Percentiles rank a stretch among this genome's conserved stretches.
Evolutionary conservation across 1,140 invertebrate genomes (phyloP).

Genomic region (Pinna nobilis): DNA sequence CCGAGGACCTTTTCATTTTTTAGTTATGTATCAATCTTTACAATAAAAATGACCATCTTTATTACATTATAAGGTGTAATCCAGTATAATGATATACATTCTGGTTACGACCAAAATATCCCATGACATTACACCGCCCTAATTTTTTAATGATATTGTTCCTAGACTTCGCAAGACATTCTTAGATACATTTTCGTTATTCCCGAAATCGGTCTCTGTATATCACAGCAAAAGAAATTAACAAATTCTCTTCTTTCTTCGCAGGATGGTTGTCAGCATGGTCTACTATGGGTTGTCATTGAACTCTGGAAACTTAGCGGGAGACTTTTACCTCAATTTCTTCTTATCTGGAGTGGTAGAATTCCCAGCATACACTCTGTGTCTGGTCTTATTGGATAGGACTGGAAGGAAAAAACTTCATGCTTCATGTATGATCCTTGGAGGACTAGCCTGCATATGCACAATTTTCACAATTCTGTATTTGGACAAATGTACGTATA

Average conservation of each 20-base stretch:
- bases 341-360: conserved; percentile 81
- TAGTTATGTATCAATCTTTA: no score
- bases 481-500: conserved; percentile 38
- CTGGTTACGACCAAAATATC: no score
- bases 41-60: no score
- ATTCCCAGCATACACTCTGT: conserved; percentile 78
- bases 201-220: background rate
- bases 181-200: background rate
- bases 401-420: conserved; percentile 55
- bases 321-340: conserved; percentile 67
- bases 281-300: conserved; percentile 80
- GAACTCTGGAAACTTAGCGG: conserved; percentile 54
- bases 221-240: background rate
- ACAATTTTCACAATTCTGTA: conserved; percentile 54
- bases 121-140: background rate
- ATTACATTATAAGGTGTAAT: no score
- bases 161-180: background rate
- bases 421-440: conserved; percentile 47
- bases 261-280: conserved; percentile 81
- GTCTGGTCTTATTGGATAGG: conserved; percentile 50
- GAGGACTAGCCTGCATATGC: conserved; percentile 52
- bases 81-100: no score
- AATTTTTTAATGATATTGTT: background rate
- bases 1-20: no score
- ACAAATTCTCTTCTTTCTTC: background rate